Conservation (phyloP, 2,113 vertebrate genomes). For the Morone chrysops region DNA sequence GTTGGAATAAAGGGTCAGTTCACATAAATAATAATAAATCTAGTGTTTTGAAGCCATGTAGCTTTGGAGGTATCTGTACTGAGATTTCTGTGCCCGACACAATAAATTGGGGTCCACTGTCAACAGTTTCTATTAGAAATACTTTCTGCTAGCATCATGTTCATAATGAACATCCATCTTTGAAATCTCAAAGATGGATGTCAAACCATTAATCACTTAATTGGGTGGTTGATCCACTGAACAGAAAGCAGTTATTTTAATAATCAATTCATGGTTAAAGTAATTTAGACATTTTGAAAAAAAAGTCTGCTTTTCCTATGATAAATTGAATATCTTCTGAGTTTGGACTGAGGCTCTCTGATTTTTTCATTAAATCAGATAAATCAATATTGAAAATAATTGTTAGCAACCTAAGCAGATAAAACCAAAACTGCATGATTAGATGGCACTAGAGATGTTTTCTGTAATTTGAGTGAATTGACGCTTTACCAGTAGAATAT, state of each 20-base stretch:
- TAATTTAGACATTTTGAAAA: not conserved
- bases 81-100: not conserved
- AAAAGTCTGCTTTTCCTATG: not conserved
- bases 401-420: not conserved
- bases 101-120: not conserved
- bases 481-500: not conserved
- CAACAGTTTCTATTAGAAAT: no score
- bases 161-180: no score
- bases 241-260: not conserved
- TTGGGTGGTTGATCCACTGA: not conserved
- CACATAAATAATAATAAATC: not conserved
- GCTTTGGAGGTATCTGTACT: not conserved
- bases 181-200: no score
- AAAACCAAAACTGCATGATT: not conserved
- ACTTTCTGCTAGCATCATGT: no score
- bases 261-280: not conserved
- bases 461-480: not conserved
- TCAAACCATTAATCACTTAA: not conserved
- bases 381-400: not conserved
- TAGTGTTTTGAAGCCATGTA: not conserved
- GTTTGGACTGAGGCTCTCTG: not conserved
- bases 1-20: not conserved
- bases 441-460: not conserved
- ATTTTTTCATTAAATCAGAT: not conserved
- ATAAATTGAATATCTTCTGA: not conserved